Conservation (phyloP, 2,888 invertebrate genomes). For the Bruchidius siliquastri region DNA sequence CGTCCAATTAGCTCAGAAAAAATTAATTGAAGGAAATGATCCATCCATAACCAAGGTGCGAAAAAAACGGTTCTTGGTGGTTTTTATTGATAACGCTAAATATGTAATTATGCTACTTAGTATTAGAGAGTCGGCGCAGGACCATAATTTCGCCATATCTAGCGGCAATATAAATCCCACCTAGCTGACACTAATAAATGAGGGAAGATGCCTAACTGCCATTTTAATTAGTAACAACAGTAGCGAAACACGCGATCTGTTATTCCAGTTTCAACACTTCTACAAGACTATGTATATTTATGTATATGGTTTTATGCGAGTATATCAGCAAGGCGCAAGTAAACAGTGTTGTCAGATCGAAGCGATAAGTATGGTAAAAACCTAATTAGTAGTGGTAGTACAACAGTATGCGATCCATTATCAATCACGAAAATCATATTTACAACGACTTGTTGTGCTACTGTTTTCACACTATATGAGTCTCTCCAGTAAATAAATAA, state of each 20-base stretch:
- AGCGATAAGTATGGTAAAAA: slow-evolving; percentile 3
- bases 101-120: neutral
- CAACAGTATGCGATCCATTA: slow-evolving; percentile 1
- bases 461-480: slow-evolving; percentile 4
- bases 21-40: neutral
- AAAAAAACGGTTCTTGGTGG: neutral
- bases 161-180: neutral
- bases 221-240: neutral
- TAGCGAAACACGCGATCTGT: neutral
- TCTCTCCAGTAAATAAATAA: neutral
- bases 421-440: slow-evolving; percentile 5
- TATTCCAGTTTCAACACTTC: neutral
- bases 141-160: neutral
- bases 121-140: neutral
- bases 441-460: neutral
- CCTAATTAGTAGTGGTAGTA: slow-evolving; percentile 1
- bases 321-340: neutral
- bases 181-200: neutral
- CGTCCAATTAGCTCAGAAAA: neutral
- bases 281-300: neutral
- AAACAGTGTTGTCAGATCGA: neutral
- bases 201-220: neutral
- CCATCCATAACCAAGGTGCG: neutral
- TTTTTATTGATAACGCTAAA: neutral
- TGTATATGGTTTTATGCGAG: neutral